Evolutionary conservation across 2,797 vertebrate species (phyloP), one percentile per base, ranked within the genome.

Genomic region (Onychomys leucogaster): DNA sequence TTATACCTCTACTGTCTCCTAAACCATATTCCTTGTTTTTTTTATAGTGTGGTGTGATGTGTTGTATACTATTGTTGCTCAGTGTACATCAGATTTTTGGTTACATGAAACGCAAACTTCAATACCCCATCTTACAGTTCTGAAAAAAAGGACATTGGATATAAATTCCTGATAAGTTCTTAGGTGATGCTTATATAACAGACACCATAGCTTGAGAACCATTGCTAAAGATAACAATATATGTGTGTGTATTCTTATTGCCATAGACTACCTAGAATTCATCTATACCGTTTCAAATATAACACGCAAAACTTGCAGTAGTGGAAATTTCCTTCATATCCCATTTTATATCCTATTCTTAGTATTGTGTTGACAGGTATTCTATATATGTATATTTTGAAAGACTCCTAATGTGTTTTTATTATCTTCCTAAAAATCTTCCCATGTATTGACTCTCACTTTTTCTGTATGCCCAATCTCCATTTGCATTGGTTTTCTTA

Each of bases 401-500:
- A 91, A 92, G 43, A 57, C 12, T 46, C 8, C 23, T 77, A 78
- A 49, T 81, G 9, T 94, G 5, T 63, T 90, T 93, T 92, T 73
- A 37, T 65, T 87, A 82, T 90, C 96, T 96, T 90, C 76, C 69
- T 83, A 71, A 75, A 87, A 71, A 16, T 65, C 80, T 92, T 91
- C 17, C 37, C 21, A n/a, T 61, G 4, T 41, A 69, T 19, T 19
- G 52, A 3, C 67, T 88, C 21, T 57, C 27, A 69, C 21, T 57
- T 9, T 89, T 93, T 81, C 12, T 17, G 6, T 95, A 29, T 55
- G 34, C 71, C 65, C 49, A 46, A 86, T 82, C 89, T 91, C 76
- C 59, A 32, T 75, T 87, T 86, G 25, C 69, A 69, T 93, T 41
- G 37, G 77, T 87, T 94, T 27, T 32, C 25, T 94, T 52, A 73